Evolutionary conservation across 2,797 vertebrate genomes (phyloP).

Genomic region (Malacoctenus gilli): DNA sequence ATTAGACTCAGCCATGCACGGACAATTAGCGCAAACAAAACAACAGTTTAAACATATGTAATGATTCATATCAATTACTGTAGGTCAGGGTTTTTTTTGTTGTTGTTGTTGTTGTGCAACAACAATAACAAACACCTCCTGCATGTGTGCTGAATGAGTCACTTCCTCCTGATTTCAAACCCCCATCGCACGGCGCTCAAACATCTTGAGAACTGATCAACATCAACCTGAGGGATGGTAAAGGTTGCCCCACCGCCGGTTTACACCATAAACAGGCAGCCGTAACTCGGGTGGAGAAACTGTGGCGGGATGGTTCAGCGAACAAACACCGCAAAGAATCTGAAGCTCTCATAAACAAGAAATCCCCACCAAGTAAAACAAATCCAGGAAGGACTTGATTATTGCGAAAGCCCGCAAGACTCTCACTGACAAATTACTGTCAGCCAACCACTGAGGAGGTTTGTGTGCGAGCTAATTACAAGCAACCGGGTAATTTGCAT

Average conservation of each 20-base stretch:
- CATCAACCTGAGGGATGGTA: slow-evolving; percentile 43
- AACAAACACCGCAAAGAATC: no score
- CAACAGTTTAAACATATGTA: slow-evolving; percentile 7
- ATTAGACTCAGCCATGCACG: slow-evolving; percentile 9
- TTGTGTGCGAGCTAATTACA: slow-evolving; percentile 38
- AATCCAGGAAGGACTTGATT: slow-evolving; percentile 46
- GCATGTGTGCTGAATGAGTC: no score
- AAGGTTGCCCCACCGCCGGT: slow-evolving; percentile 20
- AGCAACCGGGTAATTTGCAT: slow-evolving; percentile 36
- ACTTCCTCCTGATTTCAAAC: background rate
- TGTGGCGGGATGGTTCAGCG: slow-evolving; percentile 43
- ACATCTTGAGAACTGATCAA: slow-evolving; percentile 18
- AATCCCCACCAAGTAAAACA: slow-evolving; percentile 54
- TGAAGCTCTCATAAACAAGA: slow-evolving; percentile 19
- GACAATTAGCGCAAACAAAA: no score
- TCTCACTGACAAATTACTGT: slow-evolving; percentile 43
- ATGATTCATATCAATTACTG: background rate
- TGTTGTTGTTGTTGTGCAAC: no score
- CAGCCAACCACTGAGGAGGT: slow-evolving; percentile 31
- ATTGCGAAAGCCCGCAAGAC: slow-evolving; percentile 39
- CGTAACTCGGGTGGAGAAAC: slow-evolving; percentile 32
- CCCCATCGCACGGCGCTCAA: slow-evolving; percentile 20
- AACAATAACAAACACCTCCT: no score
- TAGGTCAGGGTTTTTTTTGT: no score
- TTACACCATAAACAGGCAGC: slow-evolving; percentile 44